Evolutionary conservation across 2,113 vertebrate genomes (phyloP).

Genomic region (Emydocephalus ijimae): DNA sequence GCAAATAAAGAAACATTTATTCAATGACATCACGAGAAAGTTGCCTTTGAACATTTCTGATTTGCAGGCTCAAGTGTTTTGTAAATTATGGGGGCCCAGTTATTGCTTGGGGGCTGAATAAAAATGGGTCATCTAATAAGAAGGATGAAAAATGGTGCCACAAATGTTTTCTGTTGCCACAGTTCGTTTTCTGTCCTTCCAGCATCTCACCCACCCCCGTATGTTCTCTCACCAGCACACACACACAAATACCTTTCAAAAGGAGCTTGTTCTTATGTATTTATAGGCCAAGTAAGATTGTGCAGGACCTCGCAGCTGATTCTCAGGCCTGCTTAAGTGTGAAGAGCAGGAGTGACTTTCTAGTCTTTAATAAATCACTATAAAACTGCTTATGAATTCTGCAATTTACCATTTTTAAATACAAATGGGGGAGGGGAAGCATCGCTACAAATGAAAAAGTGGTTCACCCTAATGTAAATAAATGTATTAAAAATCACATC

Average conservation of each 20-base stretch:
- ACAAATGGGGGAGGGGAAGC: constrained; percentile 75
- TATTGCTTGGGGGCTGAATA: constrained; percentile 63
- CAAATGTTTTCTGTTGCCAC: constrained; percentile 31
- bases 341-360: constrained; percentile 75
- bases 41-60: constrained; percentile 52
- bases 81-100: constrained; percentile 59
- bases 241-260: constrained; percentile 47
- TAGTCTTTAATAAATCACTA: constrained; percentile 77
- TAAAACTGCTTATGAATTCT: constrained; percentile 82
- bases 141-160: constrained; percentile 59
- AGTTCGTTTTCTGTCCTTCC: not conserved
- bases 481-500: not conserved
- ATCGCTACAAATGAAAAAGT: constrained; percentile 68
- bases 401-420: constrained; percentile 81
- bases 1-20: constrained; percentile 53
- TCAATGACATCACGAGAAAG: constrained; percentile 49
- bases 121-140: constrained; percentile 65
- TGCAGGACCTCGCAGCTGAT: constrained; percentile 61
- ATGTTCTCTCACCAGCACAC: not conserved
- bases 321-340: constrained; percentile 77
- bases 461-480: constrained; percentile 67
- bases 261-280: constrained; percentile 61
- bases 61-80: constrained; percentile 64
- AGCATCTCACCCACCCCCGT: not conserved
- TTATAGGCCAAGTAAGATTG: constrained; percentile 67